Base-by-base conservation (phyloP, 2,797 vertebrate genomes). In the Carapus acus region DNA sequence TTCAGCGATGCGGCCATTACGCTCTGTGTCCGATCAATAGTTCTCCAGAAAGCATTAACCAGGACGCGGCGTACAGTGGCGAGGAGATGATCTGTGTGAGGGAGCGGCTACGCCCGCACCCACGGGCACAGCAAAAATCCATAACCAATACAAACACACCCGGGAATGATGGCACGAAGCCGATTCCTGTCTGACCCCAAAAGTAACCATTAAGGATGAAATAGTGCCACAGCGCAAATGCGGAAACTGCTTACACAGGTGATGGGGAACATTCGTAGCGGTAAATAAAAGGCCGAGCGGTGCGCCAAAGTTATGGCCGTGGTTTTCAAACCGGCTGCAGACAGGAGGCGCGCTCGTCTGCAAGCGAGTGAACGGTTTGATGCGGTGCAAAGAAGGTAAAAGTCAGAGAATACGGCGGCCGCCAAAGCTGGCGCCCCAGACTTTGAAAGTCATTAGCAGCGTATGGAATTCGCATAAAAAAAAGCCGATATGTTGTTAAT, bases 191-290 rank as follows among this genome's bases (percentile, higher is more conserved):
- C 53, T 53, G 43, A 73, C 59, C 57, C 66, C 62, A 68, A 54
- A 75, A 67, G 59, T 66, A 72, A 38, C 50, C 64, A 74, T 79
- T 70, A 77, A 77, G 79, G 68, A 67, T 74, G 53, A 81, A 79
- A 71, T 36, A 71, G 43, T 23, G 55, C 36, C 56, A 56, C 59
- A 45, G 40, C 34, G 4, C 60, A 70, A 47, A 65, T 48, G 54
- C 43, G 67, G 67, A 71, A 77, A 52, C 53, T 64, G 67, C 58
- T 48, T 68, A 43, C 31, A 9, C 56, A 13, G 46, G 59, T 58
- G 65, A 80, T n/a, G n/a, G n/a, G 60, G 44, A 61, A 64, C 33
- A 41, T 71, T 37, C 40, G 50, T 70, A 43, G 48, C 52, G 31
- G 74, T 77, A 66, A 74, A 75, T 76, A 70, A 72, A 72, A 70